Base-by-base conservation (phyloP, 2,888 invertebrate genomes). In the Noctua fimbriata region DNA sequence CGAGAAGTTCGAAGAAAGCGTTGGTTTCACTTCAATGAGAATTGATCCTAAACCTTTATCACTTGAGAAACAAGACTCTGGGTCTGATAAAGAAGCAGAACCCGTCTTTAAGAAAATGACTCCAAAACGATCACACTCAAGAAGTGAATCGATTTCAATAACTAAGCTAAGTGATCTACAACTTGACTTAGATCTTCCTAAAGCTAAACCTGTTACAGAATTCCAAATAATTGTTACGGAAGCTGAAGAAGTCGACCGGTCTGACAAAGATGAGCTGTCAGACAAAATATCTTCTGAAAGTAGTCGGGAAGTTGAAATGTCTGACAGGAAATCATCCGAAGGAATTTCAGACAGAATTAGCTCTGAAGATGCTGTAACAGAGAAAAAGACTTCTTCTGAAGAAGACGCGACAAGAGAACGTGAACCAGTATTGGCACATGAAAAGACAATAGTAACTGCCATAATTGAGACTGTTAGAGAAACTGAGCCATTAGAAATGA, bases 271-370 rank as follows among this genome's bases (percentile, higher is more conserved):
- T 85, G 97, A 97, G 87, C 75, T 90, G 0, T 97, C 97, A 0
- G 97, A 97, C 86, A 97, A 96, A 93, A 97, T 97, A 79, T 97
- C 97, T 24, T 97, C 97, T 41, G 97, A 97, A 91, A 96, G 96
- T 86, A 97, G 97, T 81, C 92, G 97, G 69, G 97, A 97, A 91
- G 92, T 97, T 65, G 97, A 97, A 93, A 95, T 97, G 18, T 97
- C 97, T 14, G 97, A 97, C 55, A 91, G 94, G 63, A 97, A 97
- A 89, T 97, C 97, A 66, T 97, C 97, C 3, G 97, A 97, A 88
- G 96, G 96, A n/a, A 93, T 97, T 81, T 97, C 97, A 52, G 97
- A 97, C 74, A 96, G 93, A 82, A 97, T 97, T 36, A 97, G 97
- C 84, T 97, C 97, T 21, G 97, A 97, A 93, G 97, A 97, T 86